Evolutionary conservation across 1,140 invertebrate species (phyloP), one percentile per base, ranked within the genome.

Genomic region (Euschistus heros): DNA sequence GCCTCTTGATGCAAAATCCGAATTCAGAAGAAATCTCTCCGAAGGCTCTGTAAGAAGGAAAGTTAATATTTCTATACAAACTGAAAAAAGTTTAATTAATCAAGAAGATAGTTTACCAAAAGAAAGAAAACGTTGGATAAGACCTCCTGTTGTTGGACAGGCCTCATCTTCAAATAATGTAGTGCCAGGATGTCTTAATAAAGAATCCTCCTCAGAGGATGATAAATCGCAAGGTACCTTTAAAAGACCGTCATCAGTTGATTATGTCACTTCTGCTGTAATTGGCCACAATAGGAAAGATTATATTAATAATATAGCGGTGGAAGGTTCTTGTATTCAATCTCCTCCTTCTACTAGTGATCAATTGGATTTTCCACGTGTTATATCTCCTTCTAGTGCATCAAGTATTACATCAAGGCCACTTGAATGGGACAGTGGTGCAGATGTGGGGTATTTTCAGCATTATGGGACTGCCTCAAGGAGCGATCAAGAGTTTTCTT

Each of bases 361-460:
- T 15, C 17, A 30, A 37, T 15, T 13, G 7, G 64, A 65, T n/a
- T 47, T 14, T 59, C 55, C 42, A 8, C 20, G 64, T 20, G 30
- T 65, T 24, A 55, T 63, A 24, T 62, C 63, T 17, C 67, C 67
- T 46, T 63, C 63, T 3, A 65, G 63, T 55, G 67, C 59, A 8
- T 71, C 70, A 10, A 71, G 70, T 62, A 27, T 70, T 15, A 57
- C 63, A 13, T 68, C 70, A 5, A 61, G 65, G 44, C 70, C 68
- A n/a, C 72, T 88, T 3, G 86, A 88, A 75, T 88, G 86, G 86
- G 86, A 88, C 71, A 87, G 83, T 66, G 81, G 86, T 57, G 86
- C 85, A 8, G 86, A 89, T 76, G 86, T 88, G 46, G 87, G 86
- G 6, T 89, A 89, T 75, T 72, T 79, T n/a, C 50, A 63, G 33